Percentiles rank a stretch among this genome's conserved stretches.
These are phyloP conservation scores for Leptatherina wallacei DNA, from an alignment of 2,797 vertebrate species.

Conservation along the genomic window DNA sequence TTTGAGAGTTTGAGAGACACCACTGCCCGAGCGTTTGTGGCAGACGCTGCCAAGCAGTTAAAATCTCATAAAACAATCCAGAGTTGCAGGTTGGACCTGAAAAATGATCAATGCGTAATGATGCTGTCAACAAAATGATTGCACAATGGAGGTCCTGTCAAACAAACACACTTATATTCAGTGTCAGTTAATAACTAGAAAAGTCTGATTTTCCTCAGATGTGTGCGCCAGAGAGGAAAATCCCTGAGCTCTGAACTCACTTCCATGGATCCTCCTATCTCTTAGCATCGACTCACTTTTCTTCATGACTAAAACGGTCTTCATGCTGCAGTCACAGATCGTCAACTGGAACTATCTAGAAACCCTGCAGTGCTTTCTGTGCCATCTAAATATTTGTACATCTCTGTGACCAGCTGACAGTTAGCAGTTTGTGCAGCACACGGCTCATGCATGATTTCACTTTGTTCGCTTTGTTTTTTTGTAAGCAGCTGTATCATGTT, in stretches of 20 bases:
- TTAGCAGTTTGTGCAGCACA: constrained; percentile 40
- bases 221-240: neutral
- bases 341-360: constrained; percentile 50
- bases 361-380: constrained; percentile 34
- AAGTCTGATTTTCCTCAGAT: neutral
- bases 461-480: constrained; percentile 23
- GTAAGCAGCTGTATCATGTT: constrained; percentile 28
- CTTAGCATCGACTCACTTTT: constrained; percentile 33
- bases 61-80: constrained; percentile 43
- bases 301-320: constrained; percentile 31
- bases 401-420: constrained; percentile 36
- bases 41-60: constrained; percentile 19
- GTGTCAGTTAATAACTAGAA: neutral
- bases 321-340: constrained; percentile 49
- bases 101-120: constrained; percentile 40
- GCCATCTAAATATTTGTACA: constrained; percentile 47
- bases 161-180: neutral
- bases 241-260: constrained; percentile 6
- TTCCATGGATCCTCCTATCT: constrained; percentile 20
- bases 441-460: constrained; percentile 42
- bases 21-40: constrained; percentile 4
- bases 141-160: constrained; percentile 12
- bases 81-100: constrained; percentile 30
- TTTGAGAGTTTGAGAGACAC: constrained; percentile 8
- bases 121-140: constrained; percentile 26